These are phyloP conservation scores for Chaetophractus vellerosus DNA, from an alignment of 2,797 vertebrate species.

Conservation along the genomic window DNA sequence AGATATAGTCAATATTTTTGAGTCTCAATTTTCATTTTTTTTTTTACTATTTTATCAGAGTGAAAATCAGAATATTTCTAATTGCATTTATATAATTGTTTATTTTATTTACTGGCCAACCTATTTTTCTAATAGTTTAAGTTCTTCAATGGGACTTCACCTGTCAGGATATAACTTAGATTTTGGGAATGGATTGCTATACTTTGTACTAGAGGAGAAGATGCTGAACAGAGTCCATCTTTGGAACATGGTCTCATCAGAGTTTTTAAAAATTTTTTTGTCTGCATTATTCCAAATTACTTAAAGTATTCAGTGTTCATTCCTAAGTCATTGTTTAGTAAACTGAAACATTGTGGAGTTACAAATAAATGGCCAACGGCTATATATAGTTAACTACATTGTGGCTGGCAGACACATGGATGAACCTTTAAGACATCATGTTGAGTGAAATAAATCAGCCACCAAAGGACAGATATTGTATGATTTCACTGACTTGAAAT, in stretches of 20 bases:
- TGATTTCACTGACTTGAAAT: too few relatives aligned
- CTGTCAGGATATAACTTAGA: not conserved
- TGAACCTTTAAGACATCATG: too few relatives aligned
- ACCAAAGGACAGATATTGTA: too few relatives aligned
- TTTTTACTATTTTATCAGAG: not conserved
- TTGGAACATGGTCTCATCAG: not conserved
- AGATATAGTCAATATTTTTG: not conserved
- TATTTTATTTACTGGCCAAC: not conserved
- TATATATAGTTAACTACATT: not conserved
- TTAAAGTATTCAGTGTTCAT: not conserved
- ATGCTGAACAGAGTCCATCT: not conserved
- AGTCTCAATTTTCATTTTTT: not conserved
- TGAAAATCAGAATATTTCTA: not conserved
- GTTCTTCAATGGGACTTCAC: not conserved
- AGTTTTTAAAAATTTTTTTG: not conserved
- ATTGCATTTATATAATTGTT: not conserved
- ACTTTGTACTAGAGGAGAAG: not conserved
- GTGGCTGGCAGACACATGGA: not conserved
- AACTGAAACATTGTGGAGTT: not conserved
- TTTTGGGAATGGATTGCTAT: not conserved
- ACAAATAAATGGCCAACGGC: not conserved
- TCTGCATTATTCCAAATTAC: not conserved
- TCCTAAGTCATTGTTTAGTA: not conserved
- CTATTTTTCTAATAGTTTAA: conserved; percentile 16
- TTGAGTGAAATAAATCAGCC: too few relatives aligned